Evolutionary conservation across 2,888 invertebrate genomes (phyloP).

Genomic region (Campaea margaritaria): DNA sequence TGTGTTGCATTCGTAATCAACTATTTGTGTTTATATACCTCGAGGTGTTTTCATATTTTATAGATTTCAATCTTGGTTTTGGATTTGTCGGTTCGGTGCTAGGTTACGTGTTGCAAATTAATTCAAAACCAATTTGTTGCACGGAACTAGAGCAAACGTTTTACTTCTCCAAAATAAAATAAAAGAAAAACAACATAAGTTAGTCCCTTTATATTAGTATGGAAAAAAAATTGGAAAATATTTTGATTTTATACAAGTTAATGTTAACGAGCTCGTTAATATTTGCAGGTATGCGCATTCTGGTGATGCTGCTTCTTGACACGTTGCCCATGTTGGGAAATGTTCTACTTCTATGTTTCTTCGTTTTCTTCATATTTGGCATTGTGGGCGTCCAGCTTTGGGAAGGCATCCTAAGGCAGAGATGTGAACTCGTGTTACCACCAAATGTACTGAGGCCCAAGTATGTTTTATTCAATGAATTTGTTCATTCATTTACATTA

Average conservation of each 20-base stretch:
- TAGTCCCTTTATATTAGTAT: too few relatives aligned
- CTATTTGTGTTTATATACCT: slow-evolving; percentile 16
- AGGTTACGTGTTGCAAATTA: slow-evolving; percentile 21
- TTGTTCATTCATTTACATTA: slow-evolving; percentile 25
- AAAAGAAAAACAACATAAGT: too few relatives aligned
- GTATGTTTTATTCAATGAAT: slow-evolving; percentile 85
- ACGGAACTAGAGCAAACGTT: slow-evolving; percentile 4
- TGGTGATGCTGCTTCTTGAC: slow-evolving; percentile 99
- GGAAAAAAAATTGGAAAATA: neutral
- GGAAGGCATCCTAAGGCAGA: slow-evolving; percentile 98
- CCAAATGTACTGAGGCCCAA: slow-evolving; percentile 89
- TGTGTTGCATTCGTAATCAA: slow-evolving; percentile 13
- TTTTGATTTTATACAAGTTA: neutral
- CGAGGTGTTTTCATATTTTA: slow-evolving; percentile 19
- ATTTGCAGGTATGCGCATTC: slow-evolving; percentile 96
- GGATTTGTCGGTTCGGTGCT: slow-evolving; percentile 8
- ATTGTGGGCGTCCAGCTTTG: slow-evolving; percentile 99
- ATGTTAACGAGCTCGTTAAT: slow-evolving; percentile 7
- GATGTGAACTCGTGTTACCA: slow-evolving; percentile 93
- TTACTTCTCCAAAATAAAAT: too few relatives aligned
- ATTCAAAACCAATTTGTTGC: slow-evolving; percentile 21
- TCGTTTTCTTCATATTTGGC: slow-evolving; percentile 99
- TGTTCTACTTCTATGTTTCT: slow-evolving; percentile 98
- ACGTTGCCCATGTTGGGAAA: slow-evolving; percentile 99
- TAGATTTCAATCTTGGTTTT: slow-evolving; percentile 18